Evolutionary conservation across 2,797 vertebrate genomes (phyloP).

Genomic region (Sebastes trivittatus): DNA sequence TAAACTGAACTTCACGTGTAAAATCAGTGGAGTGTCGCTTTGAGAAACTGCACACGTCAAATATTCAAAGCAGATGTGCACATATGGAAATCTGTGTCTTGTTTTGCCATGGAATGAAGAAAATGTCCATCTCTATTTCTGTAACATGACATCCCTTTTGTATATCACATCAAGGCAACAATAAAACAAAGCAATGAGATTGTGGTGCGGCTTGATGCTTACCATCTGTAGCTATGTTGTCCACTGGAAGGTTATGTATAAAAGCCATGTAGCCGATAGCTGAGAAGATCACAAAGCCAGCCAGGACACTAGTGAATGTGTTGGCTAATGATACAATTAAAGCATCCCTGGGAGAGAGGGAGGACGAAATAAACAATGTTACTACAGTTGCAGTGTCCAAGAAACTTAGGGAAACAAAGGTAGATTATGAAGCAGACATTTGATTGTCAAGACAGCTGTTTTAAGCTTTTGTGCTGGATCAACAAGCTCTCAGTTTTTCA

Average conservation of each 20-base stretch:
- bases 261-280: conserved; percentile 85
- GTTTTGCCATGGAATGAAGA: background rate
- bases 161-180: background rate
- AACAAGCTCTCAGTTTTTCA: background rate
- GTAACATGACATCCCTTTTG: background rate
- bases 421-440: background rate
- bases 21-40: background rate
- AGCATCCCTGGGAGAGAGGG: conserved; percentile 71
- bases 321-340: conserved; percentile 78
- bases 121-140: background rate
- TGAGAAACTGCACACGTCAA: background rate
- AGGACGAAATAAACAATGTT: background rate
- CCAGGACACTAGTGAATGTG: conserved; percentile 82
- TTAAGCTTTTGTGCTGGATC: background rate
- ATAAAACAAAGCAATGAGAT: background rate
- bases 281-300: conserved; percentile 85
- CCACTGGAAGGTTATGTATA: conserved; percentile 80
- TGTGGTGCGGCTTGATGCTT: conserved; percentile 15
- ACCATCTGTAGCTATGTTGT: conserved; percentile 84
- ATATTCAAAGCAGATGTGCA: background rate
- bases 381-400: background rate
- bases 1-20: background rate
- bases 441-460: background rate
- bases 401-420: background rate
- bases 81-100: background rate